These are phyloP conservation scores for Phataginus tricuspis DNA, from an alignment of 2,797 vertebrate species.

Conservation along the genomic window DNA sequence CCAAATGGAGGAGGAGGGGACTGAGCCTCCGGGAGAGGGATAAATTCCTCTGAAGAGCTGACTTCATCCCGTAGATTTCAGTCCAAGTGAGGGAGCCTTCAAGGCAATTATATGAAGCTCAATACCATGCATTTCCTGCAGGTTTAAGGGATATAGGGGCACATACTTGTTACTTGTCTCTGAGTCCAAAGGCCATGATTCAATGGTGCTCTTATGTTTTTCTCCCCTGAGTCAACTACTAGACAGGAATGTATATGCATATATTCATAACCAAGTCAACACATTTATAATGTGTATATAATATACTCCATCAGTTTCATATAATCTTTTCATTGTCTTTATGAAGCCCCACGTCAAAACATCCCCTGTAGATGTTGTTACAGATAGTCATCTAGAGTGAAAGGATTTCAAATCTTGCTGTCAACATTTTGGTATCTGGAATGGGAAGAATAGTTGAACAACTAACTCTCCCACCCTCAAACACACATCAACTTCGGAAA, in stretches of 20 bases:
- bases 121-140: neutral
- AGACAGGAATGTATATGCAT: neutral
- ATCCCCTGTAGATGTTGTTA: neutral
- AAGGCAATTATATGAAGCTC: neutral
- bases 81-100: neutral
- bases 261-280: neutral
- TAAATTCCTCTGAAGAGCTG: neutral
- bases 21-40: neutral
- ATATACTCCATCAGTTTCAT: neutral
- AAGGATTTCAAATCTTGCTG: neutral
- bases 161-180: neutral
- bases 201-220: neutral
- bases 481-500: neutral
- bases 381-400: neutral
- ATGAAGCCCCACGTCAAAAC: neutral
- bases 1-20: too few relatives aligned
- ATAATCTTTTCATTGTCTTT: neutral
- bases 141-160: neutral
- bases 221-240: neutral
- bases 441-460: neutral
- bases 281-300: neutral
- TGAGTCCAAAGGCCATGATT: neutral
- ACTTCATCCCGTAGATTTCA: neutral
- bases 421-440: neutral
- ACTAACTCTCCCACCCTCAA: fast-evolving